Base-by-base conservation (phyloP, 64 coral and sea anemone species). In the Stichodactyla mertensii region DNA sequence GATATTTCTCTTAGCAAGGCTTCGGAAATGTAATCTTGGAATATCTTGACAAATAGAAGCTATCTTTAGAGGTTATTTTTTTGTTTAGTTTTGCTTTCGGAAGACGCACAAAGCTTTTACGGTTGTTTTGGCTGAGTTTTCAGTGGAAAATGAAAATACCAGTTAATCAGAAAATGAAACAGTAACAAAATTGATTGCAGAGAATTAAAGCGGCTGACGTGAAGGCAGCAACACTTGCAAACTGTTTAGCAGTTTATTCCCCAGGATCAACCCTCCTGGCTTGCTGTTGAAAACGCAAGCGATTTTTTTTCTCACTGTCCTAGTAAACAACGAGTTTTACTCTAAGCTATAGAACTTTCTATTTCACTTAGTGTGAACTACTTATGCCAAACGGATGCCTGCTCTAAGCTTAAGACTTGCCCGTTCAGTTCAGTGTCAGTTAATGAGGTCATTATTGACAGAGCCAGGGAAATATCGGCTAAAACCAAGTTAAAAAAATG, bases 151-250 rank as follows among this genome's bases (percentile, higher is more conserved):
- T 14, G 24, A 74, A 71, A 74, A 74, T 58, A 58, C 8, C 69
- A 74, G 23, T 27, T 31, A 27, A 74, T 27, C n/a, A 31, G 69
- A 74, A 74, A 74, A 74, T 74, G 69, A 74, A 74, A 74, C 69
- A 27, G 69, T 74, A 74, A 9, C 69, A 74, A 27, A 74, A 45
- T 45, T 45, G 3, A 45, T 45, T 45, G 36, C 36, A 45, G 36
- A 45, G 36, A 58, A 9, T 0, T 15, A 15, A 58, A 58, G 56
- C 56, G 14, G 56, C 56, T 58, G 14, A 3, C 56, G 8, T 58
- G 9, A 11, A 58, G 14, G 14, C 6, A 58, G 14, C 0, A 58
- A 58, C 14, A 1, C 14, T 58, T 57, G 55, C 55, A 57, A 57
- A 57, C 13, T 57, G 55, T 57, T 57, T 57, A 57, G 55, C 7